These are phyloP conservation scores for Podilymbus podiceps DNA, from an alignment of 2,113 vertebrate genomes.

Conservation along the genomic window DNA sequence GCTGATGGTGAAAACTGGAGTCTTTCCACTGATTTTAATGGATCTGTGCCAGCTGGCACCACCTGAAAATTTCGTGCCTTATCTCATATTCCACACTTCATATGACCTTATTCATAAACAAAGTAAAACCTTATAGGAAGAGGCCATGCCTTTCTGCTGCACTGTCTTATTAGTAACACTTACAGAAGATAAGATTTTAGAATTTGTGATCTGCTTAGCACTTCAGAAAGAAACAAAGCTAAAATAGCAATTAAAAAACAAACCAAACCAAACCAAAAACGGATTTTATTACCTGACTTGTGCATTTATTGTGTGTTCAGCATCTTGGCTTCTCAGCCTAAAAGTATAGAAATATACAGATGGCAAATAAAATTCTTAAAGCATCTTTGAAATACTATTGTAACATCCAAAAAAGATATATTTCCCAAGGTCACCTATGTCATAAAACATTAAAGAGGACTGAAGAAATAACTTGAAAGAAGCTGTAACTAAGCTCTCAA, in stretches of 20 bases:
- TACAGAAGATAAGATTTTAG: constrained; percentile 23
- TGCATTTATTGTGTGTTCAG: background rate
- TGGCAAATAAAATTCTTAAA: constrained; percentile 11
- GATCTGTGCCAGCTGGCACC: background rate
- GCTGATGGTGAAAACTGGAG: background rate
- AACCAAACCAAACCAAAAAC: background rate
- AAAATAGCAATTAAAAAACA: background rate
- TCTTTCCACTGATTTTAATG: background rate
- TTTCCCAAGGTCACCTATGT: background rate
- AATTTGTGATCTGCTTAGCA: background rate
- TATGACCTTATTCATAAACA: background rate
- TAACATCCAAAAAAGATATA: background rate
- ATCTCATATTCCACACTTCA: background rate
- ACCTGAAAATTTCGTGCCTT: constrained; percentile 15
- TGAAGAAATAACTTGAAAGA: background rate
- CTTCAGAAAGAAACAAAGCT: background rate
- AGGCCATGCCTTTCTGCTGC: background rate
- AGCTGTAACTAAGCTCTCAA: background rate
- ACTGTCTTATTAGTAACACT: background rate
- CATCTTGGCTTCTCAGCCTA: background rate
- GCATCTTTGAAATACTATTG: background rate
- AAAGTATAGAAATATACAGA: background rate
- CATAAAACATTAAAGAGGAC: background rate
- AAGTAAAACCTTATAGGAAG: background rate
- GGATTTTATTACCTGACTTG: background rate